Evolutionary conservation across 1,140 invertebrate genomes (phyloP).

Genomic region (Trichogramma pretiosum): DNA sequence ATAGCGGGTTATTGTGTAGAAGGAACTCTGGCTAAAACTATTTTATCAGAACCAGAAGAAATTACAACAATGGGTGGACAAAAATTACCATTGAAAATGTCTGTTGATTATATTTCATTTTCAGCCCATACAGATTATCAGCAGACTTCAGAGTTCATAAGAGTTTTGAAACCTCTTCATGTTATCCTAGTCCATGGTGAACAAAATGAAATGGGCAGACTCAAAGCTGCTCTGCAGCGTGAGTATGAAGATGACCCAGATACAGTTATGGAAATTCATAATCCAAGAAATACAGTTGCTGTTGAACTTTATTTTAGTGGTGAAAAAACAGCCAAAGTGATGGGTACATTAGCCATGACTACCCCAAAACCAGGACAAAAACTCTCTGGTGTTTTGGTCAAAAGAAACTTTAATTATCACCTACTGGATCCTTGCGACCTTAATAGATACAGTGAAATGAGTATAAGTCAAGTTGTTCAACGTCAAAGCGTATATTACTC

Average conservation of each 20-base stretch:
- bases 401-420: conserved; percentile 98
- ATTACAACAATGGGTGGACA: conserved; percentile 92
- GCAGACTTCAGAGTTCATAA: conserved; percentile 96
- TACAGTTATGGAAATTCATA: conserved; percentile 86
- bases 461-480: conserved; percentile 85
- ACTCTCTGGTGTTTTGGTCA: conserved; percentile 90
- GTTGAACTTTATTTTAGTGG: conserved; percentile 91
- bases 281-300: conserved; percentile 89
- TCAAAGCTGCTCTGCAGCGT: conserved; percentile 87
- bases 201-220: conserved; percentile 94
- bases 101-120: conserved; percentile 98
- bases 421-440: conserved; percentile 85
- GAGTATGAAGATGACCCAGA: conserved; percentile 89
- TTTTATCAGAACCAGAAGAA: conserved; percentile 96
- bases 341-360: conserved; percentile 82
- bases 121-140: conserved; percentile 99
- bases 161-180: conserved; percentile 87
- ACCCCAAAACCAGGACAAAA: conserved; percentile 67
- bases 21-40: conserved; percentile 94
- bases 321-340: conserved; percentile 96
- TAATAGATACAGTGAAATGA: conserved; percentile 92
- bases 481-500: conserved; percentile 80
- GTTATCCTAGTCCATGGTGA: conserved; percentile 97
- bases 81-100: conserved; percentile 92
- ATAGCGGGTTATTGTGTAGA: conserved; percentile 99